phyloP scores from a whole-genome alignment of 1,140 invertebrate genomes.

The Palaemon carinicauda region DNA sequence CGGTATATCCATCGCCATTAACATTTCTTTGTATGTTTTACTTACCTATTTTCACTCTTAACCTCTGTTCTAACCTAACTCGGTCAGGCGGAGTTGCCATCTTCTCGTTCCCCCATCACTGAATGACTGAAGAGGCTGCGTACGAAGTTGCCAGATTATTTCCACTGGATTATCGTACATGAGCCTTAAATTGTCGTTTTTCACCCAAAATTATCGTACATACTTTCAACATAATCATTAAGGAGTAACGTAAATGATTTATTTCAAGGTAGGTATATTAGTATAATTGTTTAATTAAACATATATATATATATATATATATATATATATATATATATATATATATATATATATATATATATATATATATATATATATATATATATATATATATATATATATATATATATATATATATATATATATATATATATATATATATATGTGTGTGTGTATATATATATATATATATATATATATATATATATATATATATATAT shows the following conservation, averaged over 20 bases:
- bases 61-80: conserved; percentile 59
- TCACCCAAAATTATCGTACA: too few relatives aligned
- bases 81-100: conserved; percentile 53
- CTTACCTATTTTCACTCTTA: conserved; percentile 60
- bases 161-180: too few relatives aligned
- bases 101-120: conserved; percentile 54
- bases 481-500: conserved; percentile 4
- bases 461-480: neutral
- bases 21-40: too few relatives aligned
- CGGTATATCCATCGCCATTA: too few relatives aligned
- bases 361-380: conserved; percentile 27
- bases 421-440: neutral
- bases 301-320: neutral
- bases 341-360: neutral
- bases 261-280: too few relatives aligned
- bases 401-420: conserved; percentile 17
- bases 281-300: too few relatives aligned
- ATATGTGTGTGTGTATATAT: neutral
- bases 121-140: neutral
- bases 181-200: too few relatives aligned
- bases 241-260: too few relatives aligned
- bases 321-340: neutral
- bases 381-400: conserved; percentile 23
- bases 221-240: too few relatives aligned
- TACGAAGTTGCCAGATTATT: too few relatives aligned